Conservation (phyloP, 2,888 invertebrate genomes). For the Troides helena region DNA sequence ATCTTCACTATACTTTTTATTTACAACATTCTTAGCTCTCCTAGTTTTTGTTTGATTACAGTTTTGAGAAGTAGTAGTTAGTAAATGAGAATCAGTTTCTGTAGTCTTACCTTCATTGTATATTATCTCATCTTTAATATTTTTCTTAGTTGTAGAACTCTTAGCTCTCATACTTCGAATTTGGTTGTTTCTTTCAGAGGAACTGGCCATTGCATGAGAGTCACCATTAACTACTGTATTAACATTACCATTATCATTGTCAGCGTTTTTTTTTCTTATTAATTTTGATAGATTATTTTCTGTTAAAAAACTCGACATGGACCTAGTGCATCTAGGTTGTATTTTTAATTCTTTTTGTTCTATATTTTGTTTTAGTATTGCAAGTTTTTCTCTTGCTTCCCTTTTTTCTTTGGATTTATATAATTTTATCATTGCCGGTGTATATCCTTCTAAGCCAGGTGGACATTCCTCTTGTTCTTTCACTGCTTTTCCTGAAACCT, state of each 20-base stretch:
- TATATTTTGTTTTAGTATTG: constrained; percentile 47
- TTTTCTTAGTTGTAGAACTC: background rate
- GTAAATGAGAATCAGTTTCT: background rate
- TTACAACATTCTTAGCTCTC: background rate
- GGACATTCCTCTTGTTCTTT: constrained; percentile 52
- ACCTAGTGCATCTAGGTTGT: constrained; percentile 52
- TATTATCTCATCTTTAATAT: background rate
- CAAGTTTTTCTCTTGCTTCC: constrained; percentile 62
- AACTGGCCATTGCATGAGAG: background rate
- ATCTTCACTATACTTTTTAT: background rate
- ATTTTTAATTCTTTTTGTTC: constrained; percentile 41
- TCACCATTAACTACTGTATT: background rate
- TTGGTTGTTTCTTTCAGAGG: background rate
- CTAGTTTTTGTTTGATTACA: background rate
- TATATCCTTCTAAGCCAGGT: constrained; percentile 65
- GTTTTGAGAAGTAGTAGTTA: background rate
- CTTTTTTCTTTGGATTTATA: constrained; percentile 71
- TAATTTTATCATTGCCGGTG: constrained; percentile 80
- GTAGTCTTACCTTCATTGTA: background rate
- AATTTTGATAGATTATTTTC: constrained; percentile 11
- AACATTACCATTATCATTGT: background rate
- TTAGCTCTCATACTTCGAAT: background rate
- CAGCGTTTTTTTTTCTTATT: constrained; percentile 22
- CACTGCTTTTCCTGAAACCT: constrained; percentile 53
- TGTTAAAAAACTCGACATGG: constrained; percentile 40